phyloP scores from a whole-genome alignment of 2,888 invertebrate genomes.

The Papilio demoleus region DNA sequence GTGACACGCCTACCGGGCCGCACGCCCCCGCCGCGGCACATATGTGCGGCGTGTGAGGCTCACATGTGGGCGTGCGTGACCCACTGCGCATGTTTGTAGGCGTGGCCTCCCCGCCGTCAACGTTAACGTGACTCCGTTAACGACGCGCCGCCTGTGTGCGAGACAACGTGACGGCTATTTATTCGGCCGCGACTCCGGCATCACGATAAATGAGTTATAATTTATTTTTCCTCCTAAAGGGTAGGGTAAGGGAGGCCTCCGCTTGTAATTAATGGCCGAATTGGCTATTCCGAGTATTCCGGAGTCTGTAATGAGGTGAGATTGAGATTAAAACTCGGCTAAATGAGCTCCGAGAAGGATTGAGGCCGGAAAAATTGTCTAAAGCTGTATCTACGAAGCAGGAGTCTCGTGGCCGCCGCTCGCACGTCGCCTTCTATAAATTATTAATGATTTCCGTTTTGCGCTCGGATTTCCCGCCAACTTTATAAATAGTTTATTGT shows the following conservation, averaged over 20 bases:
- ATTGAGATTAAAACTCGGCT: slow-evolving; percentile 81
- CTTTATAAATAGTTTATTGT: slow-evolving; percentile 40
- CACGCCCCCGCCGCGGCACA: slow-evolving; percentile 67
- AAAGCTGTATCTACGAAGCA: slow-evolving; percentile 14
- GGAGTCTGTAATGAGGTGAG: slow-evolving; percentile 81
- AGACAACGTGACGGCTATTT: slow-evolving; percentile 73
- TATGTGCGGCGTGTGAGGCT: slow-evolving; percentile 62
- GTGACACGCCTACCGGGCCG: slow-evolving; percentile 66
- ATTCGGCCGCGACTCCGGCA: slow-evolving; percentile 62
- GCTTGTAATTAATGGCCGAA: slow-evolving; percentile 79
- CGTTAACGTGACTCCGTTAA: slow-evolving; percentile 63
- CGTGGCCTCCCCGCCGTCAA: slow-evolving; percentile 68
- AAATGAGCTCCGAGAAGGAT: slow-evolving; percentile 77
- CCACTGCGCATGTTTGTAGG: slow-evolving; percentile 72
- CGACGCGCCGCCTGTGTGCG: slow-evolving; percentile 58
- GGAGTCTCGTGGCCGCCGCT: slow-evolving; percentile 23
- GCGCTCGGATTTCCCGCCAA: slow-evolving; percentile 38
- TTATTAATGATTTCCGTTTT: slow-evolving; percentile 52
- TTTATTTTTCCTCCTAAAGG: slow-evolving; percentile 82
- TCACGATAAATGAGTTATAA: slow-evolving; percentile 82
- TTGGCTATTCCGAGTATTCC: slow-evolving; percentile 82
- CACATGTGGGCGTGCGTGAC: slow-evolving; percentile 68
- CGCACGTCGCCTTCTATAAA: slow-evolving; percentile 45
- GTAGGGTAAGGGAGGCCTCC: slow-evolving; percentile 70
- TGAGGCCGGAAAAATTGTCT: slow-evolving; percentile 58